Evolutionary conservation across 1,140 invertebrate species (phyloP).

Genomic region (Protaetia brevitarsis): DNA sequence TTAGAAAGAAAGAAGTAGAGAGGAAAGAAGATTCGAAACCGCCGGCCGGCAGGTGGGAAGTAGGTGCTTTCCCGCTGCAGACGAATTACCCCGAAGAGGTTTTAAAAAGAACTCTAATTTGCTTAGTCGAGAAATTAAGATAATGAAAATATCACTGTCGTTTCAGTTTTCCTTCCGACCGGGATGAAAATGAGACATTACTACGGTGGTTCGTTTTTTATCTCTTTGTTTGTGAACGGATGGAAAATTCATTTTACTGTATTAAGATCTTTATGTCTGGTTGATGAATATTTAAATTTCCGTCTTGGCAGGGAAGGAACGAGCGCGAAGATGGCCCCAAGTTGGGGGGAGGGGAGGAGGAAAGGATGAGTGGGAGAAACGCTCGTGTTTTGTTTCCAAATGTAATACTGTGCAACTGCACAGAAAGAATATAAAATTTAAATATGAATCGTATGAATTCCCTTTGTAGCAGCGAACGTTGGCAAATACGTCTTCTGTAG

Average conservation of each 20-base stretch:
- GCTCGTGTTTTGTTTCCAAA: slow-evolving; percentile 13
- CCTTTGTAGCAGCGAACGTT: background rate
- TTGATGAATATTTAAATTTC: slow-evolving; percentile 47
- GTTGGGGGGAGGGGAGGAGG: no score
- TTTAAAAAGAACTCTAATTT: slow-evolving; percentile 29
- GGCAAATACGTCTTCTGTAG: slow-evolving; percentile 12
- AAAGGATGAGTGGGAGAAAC: background rate
- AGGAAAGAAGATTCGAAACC: no score
- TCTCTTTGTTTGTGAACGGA: slow-evolving; percentile 39
- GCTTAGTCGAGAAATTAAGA: slow-evolving; percentile 29
- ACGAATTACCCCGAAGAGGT: slow-evolving; percentile 10
- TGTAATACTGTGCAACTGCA: slow-evolving; percentile 22
- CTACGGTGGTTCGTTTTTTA: background rate
- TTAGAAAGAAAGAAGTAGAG: background rate
- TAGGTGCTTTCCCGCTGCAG: no score
- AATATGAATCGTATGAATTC: slow-evolving; percentile 10
- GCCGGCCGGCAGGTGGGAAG: no score
- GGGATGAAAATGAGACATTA: slow-evolving; percentile 27
- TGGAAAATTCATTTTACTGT: slow-evolving; percentile 48
- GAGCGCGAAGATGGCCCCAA: background rate
- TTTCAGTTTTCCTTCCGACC: no score
- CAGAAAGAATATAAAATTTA: slow-evolving; percentile 27
- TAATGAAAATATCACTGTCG: slow-evolving; percentile 38
- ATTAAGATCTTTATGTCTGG: slow-evolving; percentile 48
- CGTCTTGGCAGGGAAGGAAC: slow-evolving; percentile 41